Evolutionary conservation across 2,888 invertebrate genomes (phyloP), one percentile per base, ranked within the genome.

Genomic region (Dicyrtomina minuta): DNA sequence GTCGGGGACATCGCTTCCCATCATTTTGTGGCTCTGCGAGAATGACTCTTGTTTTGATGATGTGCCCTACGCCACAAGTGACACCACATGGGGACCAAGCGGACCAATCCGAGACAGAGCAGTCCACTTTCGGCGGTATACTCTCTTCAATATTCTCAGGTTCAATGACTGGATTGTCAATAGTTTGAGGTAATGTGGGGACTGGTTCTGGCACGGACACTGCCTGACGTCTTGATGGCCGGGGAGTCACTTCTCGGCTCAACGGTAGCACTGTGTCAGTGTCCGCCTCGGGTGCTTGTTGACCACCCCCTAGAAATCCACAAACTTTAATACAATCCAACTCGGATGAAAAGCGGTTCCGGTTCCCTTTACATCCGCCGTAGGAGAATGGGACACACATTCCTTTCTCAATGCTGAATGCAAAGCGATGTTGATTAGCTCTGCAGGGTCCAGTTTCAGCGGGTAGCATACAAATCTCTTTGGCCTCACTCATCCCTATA

Each of bases 41-140:
- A 17, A 72, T 70, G n/a, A 92, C 84, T 6, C 95, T 86, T 44
- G 90, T 90, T 66, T 92, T 87, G 55, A 80, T 77, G 70, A 79
- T 75, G 5, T 79, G 87, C 0, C 96, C 96, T 80, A 88, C 87
- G 0, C 94, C 96, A 81, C 96, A 96, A 6, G 91, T 88, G 0
- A 90, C 91, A 62, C 91, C 90, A 83, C 96, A 96, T 0, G 93
- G 90, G 66, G 93, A 92, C 95, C 96, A 96, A 75, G 90, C 89
- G 66, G 91, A 89, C 96, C 96, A 96, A 62, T 88, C 88, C 0
- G 91, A 90, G 15, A 92, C 89, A 69, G 92, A 90, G 62, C 87
- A 86, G 24, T 72, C 72, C 20, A 71, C 60, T 20, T 56, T 66
- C 8, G 51, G 49, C 10, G 26, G 49, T 2, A 20, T 53, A 39